These are phyloP conservation scores for Caranx melampygus DNA, from an alignment of 2,113 vertebrate species.

Conservation along the genomic window DNA sequence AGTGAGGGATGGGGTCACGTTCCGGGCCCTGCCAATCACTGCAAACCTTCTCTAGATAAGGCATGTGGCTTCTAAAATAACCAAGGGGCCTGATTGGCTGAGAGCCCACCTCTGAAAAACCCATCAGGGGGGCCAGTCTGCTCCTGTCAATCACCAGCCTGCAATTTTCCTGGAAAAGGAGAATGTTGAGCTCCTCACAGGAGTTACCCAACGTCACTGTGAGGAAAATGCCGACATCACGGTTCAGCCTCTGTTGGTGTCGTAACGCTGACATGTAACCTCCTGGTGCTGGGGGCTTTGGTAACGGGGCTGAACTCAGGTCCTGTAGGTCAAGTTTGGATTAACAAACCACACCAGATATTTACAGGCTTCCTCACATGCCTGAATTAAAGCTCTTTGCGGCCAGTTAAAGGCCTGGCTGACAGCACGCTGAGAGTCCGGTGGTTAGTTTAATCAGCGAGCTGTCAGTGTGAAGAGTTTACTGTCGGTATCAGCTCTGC, in stretches of 20 bases:
- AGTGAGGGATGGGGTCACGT: slow-evolving; percentile 71
- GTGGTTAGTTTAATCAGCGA: background rate
- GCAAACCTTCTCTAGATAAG: slow-evolving; percentile 88
- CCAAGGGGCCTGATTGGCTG: slow-evolving; percentile 84
- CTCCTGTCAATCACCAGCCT: slow-evolving; percentile 86
- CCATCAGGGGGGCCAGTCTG: slow-evolving; percentile 77
- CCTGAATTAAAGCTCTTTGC: slow-evolving; percentile 57
- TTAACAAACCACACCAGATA: slow-evolving; percentile 32
- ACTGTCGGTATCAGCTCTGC: background rate
- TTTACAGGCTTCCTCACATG: slow-evolving; percentile 65
- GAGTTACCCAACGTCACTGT: slow-evolving; percentile 59
- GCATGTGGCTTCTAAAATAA: slow-evolving; percentile 94
- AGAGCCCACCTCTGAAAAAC: slow-evolving; percentile 77
- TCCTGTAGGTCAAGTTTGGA: slow-evolving; percentile 17
- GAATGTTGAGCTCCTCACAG: slow-evolving; percentile 72
- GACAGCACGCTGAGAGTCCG: slow-evolving; percentile 9
- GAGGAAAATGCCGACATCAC: slow-evolving; percentile 56
- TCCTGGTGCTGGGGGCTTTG: too few relatives aligned
- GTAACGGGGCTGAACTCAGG: background rate
- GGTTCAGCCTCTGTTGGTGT: slow-evolving; percentile 55
- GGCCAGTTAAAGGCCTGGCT: slow-evolving; percentile 24
- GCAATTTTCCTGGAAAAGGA: slow-evolving; percentile 83
- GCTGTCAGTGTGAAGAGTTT: slow-evolving; percentile 11
- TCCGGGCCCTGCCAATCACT: slow-evolving; percentile 86
- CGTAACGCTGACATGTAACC: slow-evolving; percentile 40